Conservation (phyloP, 2,113 vertebrate genomes). For the Platysteira castanea region DNA sequence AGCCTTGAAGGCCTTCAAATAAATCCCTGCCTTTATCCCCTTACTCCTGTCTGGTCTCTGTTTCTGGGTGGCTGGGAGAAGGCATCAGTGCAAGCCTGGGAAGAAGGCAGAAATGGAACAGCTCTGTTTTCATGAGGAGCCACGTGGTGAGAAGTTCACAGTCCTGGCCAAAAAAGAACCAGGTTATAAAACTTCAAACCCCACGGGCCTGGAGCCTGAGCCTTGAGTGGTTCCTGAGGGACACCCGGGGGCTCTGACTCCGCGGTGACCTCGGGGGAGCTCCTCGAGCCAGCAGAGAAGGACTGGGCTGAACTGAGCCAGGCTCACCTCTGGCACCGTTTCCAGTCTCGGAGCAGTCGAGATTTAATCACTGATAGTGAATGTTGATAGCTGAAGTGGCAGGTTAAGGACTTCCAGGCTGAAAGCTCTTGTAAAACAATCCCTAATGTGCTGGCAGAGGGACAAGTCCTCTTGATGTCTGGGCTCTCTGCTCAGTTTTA, state of each 20-base stretch:
- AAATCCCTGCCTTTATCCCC: too few relatives aligned
- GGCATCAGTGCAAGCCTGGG: neutral
- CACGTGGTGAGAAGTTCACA: neutral
- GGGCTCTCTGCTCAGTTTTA: neutral
- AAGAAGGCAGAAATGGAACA: neutral
- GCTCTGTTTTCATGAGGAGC: neutral
- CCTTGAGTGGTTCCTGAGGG: neutral
- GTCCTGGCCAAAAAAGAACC: neutral
- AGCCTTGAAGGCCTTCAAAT: too few relatives aligned
- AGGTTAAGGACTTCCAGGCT: slow-evolving; percentile 6
- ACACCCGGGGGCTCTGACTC: neutral
- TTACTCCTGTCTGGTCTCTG: too few relatives aligned
- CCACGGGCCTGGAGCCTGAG: neutral
- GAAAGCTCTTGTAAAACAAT: neutral
- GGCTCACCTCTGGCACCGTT: slow-evolving; percentile 4
- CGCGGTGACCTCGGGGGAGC: neutral
- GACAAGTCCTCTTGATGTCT: neutral
- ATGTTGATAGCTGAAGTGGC: neutral
- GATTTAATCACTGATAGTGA: slow-evolving; percentile 32
- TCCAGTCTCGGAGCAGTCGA: neutral
- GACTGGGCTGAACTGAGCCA: neutral
- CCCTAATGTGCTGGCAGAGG: neutral
- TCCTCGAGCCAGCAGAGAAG: neutral
- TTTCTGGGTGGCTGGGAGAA: too few relatives aligned
- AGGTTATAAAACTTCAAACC: slow-evolving; percentile 27